Base-by-base conservation (phyloP, 2,797 vertebrate species). In the Eurystomus glaucurus region DNA sequence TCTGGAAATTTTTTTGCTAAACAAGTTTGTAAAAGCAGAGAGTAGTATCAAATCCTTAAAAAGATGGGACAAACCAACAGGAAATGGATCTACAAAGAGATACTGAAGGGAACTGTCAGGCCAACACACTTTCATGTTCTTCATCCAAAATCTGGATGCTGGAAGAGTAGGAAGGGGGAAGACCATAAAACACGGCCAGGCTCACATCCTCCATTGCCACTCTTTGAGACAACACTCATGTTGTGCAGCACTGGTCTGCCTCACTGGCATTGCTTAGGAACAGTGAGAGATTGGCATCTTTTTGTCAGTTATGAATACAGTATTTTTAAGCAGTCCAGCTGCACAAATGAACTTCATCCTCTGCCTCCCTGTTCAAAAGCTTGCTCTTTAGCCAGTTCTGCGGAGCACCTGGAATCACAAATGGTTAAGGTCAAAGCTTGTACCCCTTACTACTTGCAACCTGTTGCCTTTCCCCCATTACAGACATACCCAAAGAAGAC, bases 301-400 rank as follows among this genome's bases (percentile, higher is more conserved):
- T 71, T 6, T 37, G 7, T 20, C 11, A 6, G 31, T 61, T 54
- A 69, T 15, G 25, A 75, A 52, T 21, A 81, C 7, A 28, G 12
- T 16, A 48, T 61, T 90, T 93, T 93, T 37, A 78, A 88, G 65
- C 1, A 1, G n/a, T 41, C 25, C 61, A 91, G 28, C 10, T 58
- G 62, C 58, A 72, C 41, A 72, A 81, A 37, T 43, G 21, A 76
- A 81, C 64, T 50, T 52, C 46, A 78, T 51, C 46, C 48, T 71
- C 61, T 71, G 11, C 14, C 50, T 81, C 28, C 11, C 70, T 66
- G 16, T 65, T 81, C 69, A 75, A 94, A 94, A 88, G 16, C 29
- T 57, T 66, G 28, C 46, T 92, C 31, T 87, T 85, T 28, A 79
- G 46, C 62, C 51, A 54, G 19, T 48, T 90, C 25, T 57, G 48